These are phyloP conservation scores for Pantherophis alleghaniensis DNA, from an alignment of 2,797 vertebrate species.

Conservation along the genomic window DNA sequence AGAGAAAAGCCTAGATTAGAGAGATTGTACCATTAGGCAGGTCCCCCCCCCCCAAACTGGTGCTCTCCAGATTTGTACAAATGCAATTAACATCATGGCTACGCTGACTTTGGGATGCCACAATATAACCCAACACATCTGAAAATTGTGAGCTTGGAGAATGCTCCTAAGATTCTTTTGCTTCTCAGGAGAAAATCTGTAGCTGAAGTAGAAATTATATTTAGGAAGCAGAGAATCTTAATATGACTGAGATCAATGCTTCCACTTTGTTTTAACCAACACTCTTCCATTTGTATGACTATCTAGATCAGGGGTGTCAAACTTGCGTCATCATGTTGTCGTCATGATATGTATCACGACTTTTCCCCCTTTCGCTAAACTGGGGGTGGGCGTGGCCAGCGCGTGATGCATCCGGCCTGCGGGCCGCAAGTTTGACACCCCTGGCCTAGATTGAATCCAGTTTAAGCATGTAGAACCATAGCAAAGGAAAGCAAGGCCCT, in stretches of 20 bases:
- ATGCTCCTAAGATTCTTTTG: not conserved
- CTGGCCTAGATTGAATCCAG: not conserved
- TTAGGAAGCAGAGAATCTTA: not conserved
- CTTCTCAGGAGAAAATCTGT: not conserved
- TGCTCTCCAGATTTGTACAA: not conserved
- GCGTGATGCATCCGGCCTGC: too few relatives aligned
- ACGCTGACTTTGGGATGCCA: not conserved
- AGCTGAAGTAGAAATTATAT: not conserved
- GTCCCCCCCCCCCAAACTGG: fast-evolving
- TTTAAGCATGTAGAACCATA: not conserved
- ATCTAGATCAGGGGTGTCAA: not conserved
- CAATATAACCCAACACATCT: not conserved
- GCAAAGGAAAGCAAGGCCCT: not conserved
- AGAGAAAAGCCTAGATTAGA: not conserved
- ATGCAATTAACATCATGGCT: not conserved
- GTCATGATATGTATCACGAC: too few relatives aligned
- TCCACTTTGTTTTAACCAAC: not conserved
- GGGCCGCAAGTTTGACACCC: too few relatives aligned
- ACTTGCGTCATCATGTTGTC: too few relatives aligned
- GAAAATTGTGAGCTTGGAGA: not conserved
- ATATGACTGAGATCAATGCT: not conserved
- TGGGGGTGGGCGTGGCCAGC: too few relatives aligned
- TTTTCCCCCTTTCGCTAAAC: too few relatives aligned
- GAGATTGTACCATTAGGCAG: not conserved
- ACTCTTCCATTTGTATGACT: not conserved